phyloP scores from a whole-genome alignment of 1,140 invertebrate genomes.

The Drusus annulatus region DNA sequence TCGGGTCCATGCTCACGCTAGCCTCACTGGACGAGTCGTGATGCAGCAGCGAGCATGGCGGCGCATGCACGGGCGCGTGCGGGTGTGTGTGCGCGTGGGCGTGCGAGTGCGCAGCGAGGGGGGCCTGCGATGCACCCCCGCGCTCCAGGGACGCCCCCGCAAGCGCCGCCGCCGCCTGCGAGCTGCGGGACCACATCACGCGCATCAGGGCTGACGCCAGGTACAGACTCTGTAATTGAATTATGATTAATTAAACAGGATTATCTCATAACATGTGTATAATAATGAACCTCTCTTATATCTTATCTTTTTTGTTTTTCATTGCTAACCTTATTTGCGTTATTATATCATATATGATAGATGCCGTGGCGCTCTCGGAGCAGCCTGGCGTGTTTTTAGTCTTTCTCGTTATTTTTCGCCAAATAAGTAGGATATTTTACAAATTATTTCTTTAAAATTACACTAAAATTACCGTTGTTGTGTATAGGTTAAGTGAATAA shows the following conservation, averaged over 20 bases:
- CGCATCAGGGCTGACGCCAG: slow-evolving; percentile 91
- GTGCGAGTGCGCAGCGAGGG: slow-evolving; percentile 63
- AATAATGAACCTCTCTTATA: too few relatives aligned
- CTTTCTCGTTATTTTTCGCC: too few relatives aligned
- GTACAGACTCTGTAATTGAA: slow-evolving; percentile 79
- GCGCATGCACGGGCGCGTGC: slow-evolving; percentile 59
- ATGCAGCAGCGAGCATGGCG: slow-evolving; percentile 61
- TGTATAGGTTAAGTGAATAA: too few relatives aligned
- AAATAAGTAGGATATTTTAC: too few relatives aligned
- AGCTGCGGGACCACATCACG: slow-evolving; percentile 88
- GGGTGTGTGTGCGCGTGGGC: slow-evolving; percentile 72
- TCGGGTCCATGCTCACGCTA: slow-evolving; percentile 83
- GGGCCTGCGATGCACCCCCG: slow-evolving; percentile 55
- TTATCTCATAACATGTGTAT: too few relatives aligned
- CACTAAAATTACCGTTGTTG: too few relatives aligned
- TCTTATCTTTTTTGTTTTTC: too few relatives aligned
- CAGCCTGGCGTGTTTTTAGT: too few relatives aligned
- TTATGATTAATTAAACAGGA: not conserved
- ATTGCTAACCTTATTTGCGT: too few relatives aligned
- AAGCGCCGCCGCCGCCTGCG: slow-evolving; percentile 70
- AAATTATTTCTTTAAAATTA: too few relatives aligned
- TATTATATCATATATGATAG: too few relatives aligned
- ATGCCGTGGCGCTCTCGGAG: too few relatives aligned
- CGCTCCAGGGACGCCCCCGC: slow-evolving; percentile 69
- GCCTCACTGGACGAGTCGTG: slow-evolving; percentile 78